Percentiles rank a stretch among this genome's conserved stretches.
These are phyloP conservation scores for Xerus rutilus DNA, from an alignment of 2,797 vertebrate genomes.

Conservation along the genomic window DNA sequence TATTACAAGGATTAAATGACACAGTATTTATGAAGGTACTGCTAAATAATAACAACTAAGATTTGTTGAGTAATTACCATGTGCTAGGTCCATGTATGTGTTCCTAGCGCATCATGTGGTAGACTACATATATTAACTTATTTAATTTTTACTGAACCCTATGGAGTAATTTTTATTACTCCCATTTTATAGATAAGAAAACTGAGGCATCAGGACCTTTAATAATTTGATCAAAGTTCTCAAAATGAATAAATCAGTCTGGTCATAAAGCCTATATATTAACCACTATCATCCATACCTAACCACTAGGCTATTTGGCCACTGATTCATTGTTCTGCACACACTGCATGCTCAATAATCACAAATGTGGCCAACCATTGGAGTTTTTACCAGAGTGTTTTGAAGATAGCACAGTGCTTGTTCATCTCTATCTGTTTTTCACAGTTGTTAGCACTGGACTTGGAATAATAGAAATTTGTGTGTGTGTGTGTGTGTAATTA, in stretches of 20 bases:
- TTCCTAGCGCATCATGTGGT: background rate
- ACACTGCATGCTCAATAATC: background rate
- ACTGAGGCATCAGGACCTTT: background rate
- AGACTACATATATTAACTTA: background rate
- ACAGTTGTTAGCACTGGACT: background rate
- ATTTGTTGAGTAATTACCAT: background rate
- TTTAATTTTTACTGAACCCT: background rate
- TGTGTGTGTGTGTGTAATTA: background rate
- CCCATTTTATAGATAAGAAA: constrained; percentile 1
- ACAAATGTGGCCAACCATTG: background rate
- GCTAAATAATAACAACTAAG: background rate
- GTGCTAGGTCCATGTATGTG: background rate
- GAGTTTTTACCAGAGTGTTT: background rate
- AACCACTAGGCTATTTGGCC: background rate
- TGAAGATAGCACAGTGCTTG: background rate
- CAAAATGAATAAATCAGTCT: background rate
- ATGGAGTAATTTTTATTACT: background rate
- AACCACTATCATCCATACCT: background rate
- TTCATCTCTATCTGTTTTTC: background rate
- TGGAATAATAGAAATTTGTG: background rate
- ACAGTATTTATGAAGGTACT: background rate
- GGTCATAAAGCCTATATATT: background rate
- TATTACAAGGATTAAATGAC: background rate
- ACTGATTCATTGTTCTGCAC: background rate
- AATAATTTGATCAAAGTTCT: background rate